Base-by-base conservation (phyloP, 2,113 vertebrate genomes). In the Oceanites oceanicus region DNA sequence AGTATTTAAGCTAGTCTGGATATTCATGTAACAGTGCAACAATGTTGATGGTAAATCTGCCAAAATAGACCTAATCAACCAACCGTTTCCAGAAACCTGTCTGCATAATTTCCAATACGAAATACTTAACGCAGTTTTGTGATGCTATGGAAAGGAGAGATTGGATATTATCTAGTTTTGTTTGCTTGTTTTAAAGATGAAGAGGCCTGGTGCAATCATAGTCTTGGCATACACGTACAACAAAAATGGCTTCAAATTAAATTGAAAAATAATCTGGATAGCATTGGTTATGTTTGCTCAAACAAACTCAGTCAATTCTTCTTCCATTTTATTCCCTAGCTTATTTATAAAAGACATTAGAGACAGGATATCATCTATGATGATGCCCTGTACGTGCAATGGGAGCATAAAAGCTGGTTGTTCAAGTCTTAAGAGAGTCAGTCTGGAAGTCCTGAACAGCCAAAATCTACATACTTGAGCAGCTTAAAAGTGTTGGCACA, bases 331-430 rank as follows among this genome's bases (percentile, higher is more conserved):
- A 77, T 73, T 86, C 15, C 8, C 4, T 62, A 53, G 22, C 19
- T 92, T 61, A 70, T 50, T 77, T 70, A 38, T 38, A 86, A 61
- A 22, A 71, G 38, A 62, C 11, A 27, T 47, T 52, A 96, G 34
- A 86, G 27, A 49, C 4, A 34, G 17, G 9, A 49, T 71, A 50
- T 23, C 2, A 38, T 70, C 86, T 73, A 58, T 32, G 10, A 66
- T 55, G 19, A 14, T 70, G 15, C 2, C 8, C 6, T 0, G 2
- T 49, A 42, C 1, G 2, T 62, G 22, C 53, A 74, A 76, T 1
- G 3, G 22, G 2, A 55, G 6, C 11, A 61, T 32, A 68, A 79
- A 61, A 52, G 19, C 14, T 67, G 19, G 18, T 23, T 36, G 16
- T 74, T 58, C 26, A 70, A 20, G 13, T 56, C 7, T 76, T 73